Evolutionary conservation across 2,797 vertebrate genomes (phyloP).

Genomic region (Gobio occitaniae): DNA sequence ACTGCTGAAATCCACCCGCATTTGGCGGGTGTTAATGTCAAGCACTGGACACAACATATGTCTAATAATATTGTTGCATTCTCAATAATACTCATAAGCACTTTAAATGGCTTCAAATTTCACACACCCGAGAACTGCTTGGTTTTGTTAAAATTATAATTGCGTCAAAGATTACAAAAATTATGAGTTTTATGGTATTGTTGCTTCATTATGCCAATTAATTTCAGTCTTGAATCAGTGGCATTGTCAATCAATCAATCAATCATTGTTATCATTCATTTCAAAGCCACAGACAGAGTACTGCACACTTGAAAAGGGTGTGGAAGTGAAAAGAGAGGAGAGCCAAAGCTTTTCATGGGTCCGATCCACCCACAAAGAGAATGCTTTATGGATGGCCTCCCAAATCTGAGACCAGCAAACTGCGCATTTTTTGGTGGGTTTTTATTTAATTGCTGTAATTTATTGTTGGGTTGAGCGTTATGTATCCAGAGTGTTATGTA

Average conservation of each 20-base stretch:
- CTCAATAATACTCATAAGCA: background rate
- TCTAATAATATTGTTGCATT: background rate
- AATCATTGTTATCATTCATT: conserved; percentile 53
- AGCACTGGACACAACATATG: no score
- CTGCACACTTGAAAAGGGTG: conserved; percentile 69
- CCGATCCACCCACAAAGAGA: conserved; percentile 55
- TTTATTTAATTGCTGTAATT: conserved; percentile 20
- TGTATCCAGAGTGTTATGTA: conserved; percentile 1
- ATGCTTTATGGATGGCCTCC: conserved; percentile 19
- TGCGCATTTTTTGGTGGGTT: background rate
- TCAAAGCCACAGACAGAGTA: conserved; percentile 67
- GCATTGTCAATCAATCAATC: conserved; percentile 20
- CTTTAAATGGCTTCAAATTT: background rate
- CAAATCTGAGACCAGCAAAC: background rate
- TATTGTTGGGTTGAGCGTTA: background rate
- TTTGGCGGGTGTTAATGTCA: no score
- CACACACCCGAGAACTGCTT: background rate
- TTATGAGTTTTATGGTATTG: conserved; percentile 34
- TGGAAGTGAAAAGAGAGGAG: conserved; percentile 61
- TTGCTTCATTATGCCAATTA: conserved; percentile 60
- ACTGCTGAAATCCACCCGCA: no score
- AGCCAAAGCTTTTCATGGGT: conserved; percentile 66
- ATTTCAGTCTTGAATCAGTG: conserved; percentile 17
- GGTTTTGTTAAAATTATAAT: background rate
- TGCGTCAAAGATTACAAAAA: background rate